Base-by-base conservation (phyloP, 2,797 vertebrate species). In the Neostethus bicornis region DNA sequence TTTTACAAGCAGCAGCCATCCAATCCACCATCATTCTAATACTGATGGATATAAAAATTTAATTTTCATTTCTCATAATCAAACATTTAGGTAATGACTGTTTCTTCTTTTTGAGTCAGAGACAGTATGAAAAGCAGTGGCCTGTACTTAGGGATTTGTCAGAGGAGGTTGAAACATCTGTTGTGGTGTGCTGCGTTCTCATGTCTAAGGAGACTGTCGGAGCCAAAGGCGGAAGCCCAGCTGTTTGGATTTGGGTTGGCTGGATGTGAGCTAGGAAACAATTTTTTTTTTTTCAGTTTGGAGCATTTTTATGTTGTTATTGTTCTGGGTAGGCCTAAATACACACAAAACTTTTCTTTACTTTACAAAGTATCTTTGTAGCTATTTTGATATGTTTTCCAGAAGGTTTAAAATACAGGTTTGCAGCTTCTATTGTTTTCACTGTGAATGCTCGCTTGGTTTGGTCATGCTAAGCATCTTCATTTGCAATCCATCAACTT, bases 131-230 rank as follows among this genome's bases (percentile, higher is more conserved):
- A 39, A 23, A 42, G 21, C 55, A 61, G 23, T 60, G 51, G 46
- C 52, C 60, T 64, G 69, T 50, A 48, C 60, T 75, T 39, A 34
- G 53, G 59, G 55, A 59, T 58, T 47, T 39, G 75, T 69, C 83
- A 63, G 66, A 75, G 71, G 79, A 73, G 68, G 37, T 64, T 17
- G 65, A 71, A 80, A 87, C 83, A 88, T 88, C 85, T 88, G 86
- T 64, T 80, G 77, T 70, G 66, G 44, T 78, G 72, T 26, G 59
- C 16, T 70, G 66, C 32, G 52, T 62, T 76, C 65, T 38, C 68
- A 70, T 41, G 75, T 86, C 77, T 79, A 64, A 59, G 69, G 83
- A 82, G 81, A 70, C 55, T 25, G 55, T 71, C 41, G 13, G 61
- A 75, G 85, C 81, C 79, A 77, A 66, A 74, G 73, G 83, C 83